A percentile compares a stretch with the other conserved stretches of the same genome.
Evolutionary conservation across 2,113 vertebrate genomes (phyloP).

Genomic region (Mormyrus iriodes): DNA sequence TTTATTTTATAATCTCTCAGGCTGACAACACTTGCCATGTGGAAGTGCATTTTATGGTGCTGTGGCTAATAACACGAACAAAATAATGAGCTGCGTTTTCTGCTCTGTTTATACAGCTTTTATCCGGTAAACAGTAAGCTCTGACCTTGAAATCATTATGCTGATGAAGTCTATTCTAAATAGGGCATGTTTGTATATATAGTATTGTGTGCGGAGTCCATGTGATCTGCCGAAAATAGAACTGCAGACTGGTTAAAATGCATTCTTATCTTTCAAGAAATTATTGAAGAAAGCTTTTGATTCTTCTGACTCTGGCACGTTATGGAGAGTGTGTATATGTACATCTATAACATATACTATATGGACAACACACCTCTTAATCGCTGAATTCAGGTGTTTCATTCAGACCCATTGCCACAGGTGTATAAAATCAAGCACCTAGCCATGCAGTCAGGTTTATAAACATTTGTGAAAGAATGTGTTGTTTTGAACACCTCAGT

Average conservation of each 20-base stretch:
- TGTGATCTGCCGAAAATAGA: conserved; percentile 12
- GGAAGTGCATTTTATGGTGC: background rate
- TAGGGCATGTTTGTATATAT: conserved; percentile 11
- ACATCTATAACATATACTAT: background rate
- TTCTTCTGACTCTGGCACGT: background rate
- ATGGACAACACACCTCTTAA: background rate
- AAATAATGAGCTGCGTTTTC: conserved; percentile 15
- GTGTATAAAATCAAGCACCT: background rate
- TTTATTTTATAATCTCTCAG: background rate
- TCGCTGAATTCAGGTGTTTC: background rate
- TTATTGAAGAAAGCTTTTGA: background rate
- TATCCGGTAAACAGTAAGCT: conserved; percentile 21
- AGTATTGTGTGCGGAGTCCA: background rate
- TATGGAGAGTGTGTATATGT: background rate
- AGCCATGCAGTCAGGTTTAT: background rate
- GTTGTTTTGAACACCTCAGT: background rate
- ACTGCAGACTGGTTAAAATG: conserved; percentile 9
- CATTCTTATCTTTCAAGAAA: conserved; percentile 6
- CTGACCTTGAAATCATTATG: conserved; percentile 22
- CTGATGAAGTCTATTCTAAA: conserved; percentile 18
- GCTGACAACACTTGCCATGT: background rate
- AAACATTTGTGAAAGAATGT: background rate
- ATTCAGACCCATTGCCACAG: background rate
- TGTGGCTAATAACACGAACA: conserved; percentile 2
- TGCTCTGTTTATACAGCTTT: conserved; percentile 22